Conservation (phyloP, 2,888 invertebrate species). For the Cheilosia pagana region DNA sequence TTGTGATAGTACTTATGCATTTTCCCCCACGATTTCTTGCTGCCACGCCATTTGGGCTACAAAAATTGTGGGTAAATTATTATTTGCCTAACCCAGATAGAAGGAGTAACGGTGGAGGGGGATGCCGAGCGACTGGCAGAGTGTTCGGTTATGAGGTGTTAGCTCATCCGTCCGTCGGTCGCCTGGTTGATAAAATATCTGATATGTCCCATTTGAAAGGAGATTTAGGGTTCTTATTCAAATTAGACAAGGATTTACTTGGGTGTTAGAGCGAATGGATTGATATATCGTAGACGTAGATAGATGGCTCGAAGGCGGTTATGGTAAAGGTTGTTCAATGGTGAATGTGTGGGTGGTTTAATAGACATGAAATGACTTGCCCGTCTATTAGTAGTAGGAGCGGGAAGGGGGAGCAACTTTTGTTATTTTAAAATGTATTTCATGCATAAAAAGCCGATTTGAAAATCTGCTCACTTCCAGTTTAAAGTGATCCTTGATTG, state of each 20-base stretch:
- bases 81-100: conserved; percentile 19
- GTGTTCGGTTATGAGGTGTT: conserved; percentile 22
- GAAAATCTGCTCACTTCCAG: too few relatives aligned
- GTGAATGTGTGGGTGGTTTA: not conserved
- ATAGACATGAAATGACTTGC: too few relatives aligned
- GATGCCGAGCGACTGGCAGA: not conserved
- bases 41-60: conserved; percentile 10
- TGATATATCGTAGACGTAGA: not conserved
- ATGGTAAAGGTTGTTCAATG: not conserved
- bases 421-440: too few relatives aligned
- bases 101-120: not conserved
- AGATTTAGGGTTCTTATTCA: not conserved
- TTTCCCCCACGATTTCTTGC: conserved; percentile 20
- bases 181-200: conserved; percentile 19
- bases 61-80: conserved; percentile 24
- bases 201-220: not conserved
- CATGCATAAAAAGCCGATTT: too few relatives aligned
- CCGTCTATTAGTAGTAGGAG: too few relatives aligned
- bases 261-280: not conserved
- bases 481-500: too few relatives aligned
- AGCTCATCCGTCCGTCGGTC: not conserved
- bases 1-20: conserved; percentile 40
- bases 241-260: not conserved
- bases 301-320: not conserved
- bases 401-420: too few relatives aligned